Evolutionary conservation across 2,888 invertebrate genomes (phyloP).

Genomic region (Syrista parreyssii): DNA sequence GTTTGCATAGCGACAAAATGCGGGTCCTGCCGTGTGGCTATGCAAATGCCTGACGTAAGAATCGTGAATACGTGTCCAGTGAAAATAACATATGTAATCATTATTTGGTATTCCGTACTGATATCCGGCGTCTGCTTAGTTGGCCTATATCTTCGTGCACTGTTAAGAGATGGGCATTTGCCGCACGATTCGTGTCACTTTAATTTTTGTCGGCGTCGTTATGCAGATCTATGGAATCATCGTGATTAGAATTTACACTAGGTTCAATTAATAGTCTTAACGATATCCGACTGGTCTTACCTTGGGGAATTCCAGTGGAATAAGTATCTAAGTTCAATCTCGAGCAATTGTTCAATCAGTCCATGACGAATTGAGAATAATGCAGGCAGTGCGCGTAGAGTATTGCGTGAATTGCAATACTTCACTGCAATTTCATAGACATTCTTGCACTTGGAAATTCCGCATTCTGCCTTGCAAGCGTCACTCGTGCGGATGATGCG

Average conservation of each 20-base stretch:
- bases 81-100: background rate
- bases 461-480: background rate
- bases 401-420: background rate
- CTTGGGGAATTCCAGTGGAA: background rate
- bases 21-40: background rate
- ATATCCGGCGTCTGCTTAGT: slow-evolving; percentile 7
- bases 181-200: background rate
- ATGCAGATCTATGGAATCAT: background rate
- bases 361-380: background rate
- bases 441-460: background rate
- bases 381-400: background rate
- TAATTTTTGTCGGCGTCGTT: background rate
- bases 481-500: background rate
- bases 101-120: slow-evolving; percentile 20
- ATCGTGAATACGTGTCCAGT: background rate
- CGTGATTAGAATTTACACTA: background rate
- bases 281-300: background rate
- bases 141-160: background rate
- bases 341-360: background rate
- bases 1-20: background rate
- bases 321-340: background rate
- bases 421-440: background rate
- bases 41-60: background rate
- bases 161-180: background rate
- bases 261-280: background rate